Conservation (phyloP, 35 echinoderm and acorn worm species). For the Heliocidaris erythrogramma region DNA sequence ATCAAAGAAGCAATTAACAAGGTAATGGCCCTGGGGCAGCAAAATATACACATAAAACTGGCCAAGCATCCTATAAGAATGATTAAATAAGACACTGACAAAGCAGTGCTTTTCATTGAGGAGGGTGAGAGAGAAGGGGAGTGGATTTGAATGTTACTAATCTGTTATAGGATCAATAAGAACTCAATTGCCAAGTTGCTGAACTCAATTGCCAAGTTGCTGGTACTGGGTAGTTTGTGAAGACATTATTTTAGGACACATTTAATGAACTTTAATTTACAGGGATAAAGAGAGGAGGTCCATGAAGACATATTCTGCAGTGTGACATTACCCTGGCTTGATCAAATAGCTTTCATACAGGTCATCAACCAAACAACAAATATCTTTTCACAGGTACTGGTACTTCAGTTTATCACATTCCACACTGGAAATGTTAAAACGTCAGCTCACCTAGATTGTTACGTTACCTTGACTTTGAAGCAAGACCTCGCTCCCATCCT, state of each 20-base stretch:
- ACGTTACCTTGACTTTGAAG: too few relatives aligned
- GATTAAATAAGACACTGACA: neutral
- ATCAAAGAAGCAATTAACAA: neutral
- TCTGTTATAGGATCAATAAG: neutral
- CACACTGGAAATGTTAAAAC: neutral
- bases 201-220: neutral
- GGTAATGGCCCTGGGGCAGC: neutral
- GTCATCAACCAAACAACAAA: too few relatives aligned
- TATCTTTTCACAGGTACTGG: too few relatives aligned
- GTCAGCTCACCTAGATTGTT: too few relatives aligned
- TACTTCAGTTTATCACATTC: too few relatives aligned
- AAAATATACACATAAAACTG: slow-evolving; percentile 14
- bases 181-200: neutral
- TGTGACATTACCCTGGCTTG: too few relatives aligned
- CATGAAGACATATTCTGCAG: neutral
- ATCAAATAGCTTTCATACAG: too few relatives aligned
- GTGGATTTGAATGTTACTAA: neutral
- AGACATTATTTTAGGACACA: too few relatives aligned
- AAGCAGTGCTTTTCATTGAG: too few relatives aligned
- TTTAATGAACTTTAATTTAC: neutral
- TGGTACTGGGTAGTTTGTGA: neutral
- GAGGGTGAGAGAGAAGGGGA: neutral
- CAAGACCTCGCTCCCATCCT: too few relatives aligned
- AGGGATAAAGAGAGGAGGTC: neutral
- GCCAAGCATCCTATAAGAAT: neutral